Base-by-base conservation (phyloP, 2,113 vertebrate genomes). In the Antigone vipio region DNA sequence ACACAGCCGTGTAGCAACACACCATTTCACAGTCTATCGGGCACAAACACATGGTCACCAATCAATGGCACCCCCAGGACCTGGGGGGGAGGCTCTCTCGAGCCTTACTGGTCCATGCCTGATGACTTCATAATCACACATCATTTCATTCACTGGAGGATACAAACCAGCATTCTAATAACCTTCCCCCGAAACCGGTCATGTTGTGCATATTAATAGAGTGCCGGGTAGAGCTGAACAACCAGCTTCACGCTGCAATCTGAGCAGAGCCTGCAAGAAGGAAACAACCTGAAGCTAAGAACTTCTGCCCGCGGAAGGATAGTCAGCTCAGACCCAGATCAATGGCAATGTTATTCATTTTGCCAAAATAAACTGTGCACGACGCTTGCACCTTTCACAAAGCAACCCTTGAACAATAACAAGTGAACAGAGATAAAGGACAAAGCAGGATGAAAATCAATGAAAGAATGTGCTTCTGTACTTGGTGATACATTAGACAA, bases 21-120 rank as follows among this genome's bases (percentile, higher is more conserved):
- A 99, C 99, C 99, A 99, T 99, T 99, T 99, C 99, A 99, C 99
- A 99, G 99, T 99, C 99, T 99, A 99, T 99, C 99, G 99, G 99
- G 98, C 99, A 99, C 99, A 99, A 99, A 99, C 99, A 99, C 99
- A 99, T 99, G 99, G 99, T 99, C 99, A 99, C 99, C 99, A 99
- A 99, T 99, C 99, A 99, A 99, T 99, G 99, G 99, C 98, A 98
- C 99, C 99, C 99, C 68, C 97, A 99, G 99, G 99, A 99, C 98
- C 98, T 98, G 94, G 98, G 98, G 98, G 98, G 98, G 97, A 98
- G 98, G 97, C 98, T 98, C 98, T 98, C 98, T 97, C 91, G 97
- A 98, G 99, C 98, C 98, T 98, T 98, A 98, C 98, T 98, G 99
- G 99, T 99, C 99, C 99, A 99, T 98, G 99, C 99, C 98, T 99